These are phyloP conservation scores for Drosophila melanocephala DNA, from an alignment of 2,888 invertebrate species.

Conservation along the genomic window DNA sequence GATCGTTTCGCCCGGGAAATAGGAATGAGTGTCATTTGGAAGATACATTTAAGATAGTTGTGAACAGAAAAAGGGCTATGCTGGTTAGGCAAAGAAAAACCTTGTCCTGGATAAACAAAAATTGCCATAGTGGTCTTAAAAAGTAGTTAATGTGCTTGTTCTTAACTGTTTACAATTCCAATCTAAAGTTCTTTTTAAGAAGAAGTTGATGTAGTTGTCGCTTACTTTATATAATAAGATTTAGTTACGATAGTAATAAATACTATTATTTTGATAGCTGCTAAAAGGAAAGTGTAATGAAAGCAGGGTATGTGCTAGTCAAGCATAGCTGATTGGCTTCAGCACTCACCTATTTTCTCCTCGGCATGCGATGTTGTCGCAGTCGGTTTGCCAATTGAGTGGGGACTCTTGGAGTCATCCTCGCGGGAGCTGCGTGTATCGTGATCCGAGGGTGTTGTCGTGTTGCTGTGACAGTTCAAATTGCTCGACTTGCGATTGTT, in stretches of 20 bases:
- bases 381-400: conserved; percentile 78
- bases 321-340: background rate
- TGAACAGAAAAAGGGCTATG: background rate
- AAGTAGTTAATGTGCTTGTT: background rate
- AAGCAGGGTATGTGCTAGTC: background rate
- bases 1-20: no score
- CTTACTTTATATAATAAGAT: background rate
- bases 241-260: background rate
- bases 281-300: background rate
- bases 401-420: conserved; percentile 85
- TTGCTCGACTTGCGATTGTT: conserved; percentile 49
- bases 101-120: background rate
- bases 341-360: conserved; percentile 83
- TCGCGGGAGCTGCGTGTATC: conserved; percentile 85
- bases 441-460: conserved; percentile 82
- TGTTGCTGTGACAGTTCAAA: conserved; percentile 74
- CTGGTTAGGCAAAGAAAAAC: background rate
- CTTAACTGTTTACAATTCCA: background rate
- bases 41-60: background rate
- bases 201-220: background rate
- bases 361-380: conserved; percentile 52
- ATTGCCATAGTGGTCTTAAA: background rate
- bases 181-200: background rate
- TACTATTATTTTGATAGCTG: background rate
- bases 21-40: background rate